phyloP scores from a whole-genome alignment of 2,888 invertebrate species.

The Drosophila macrospina region DNA sequence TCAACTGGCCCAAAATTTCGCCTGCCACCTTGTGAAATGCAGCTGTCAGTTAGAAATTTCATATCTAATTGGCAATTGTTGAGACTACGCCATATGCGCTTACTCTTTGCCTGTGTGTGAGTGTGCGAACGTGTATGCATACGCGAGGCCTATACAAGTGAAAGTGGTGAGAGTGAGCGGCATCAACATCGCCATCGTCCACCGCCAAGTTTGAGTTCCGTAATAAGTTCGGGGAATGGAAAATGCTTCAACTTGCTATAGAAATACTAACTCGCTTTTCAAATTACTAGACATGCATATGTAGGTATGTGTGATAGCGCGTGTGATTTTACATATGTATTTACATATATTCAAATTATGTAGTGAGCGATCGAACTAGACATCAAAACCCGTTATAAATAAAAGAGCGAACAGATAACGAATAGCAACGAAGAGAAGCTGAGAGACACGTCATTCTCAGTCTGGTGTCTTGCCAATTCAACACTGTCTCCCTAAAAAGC shows the following conservation, averaged over 20 bases:
- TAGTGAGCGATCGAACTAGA: constrained; percentile 35
- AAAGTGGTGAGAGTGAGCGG: constrained; percentile 73
- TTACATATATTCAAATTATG: constrained; percentile 57
- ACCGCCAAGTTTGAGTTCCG: constrained; percentile 60
- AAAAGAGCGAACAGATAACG: constrained; percentile 41
- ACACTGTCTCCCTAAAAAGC: constrained; percentile 56
- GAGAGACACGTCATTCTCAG: constrained; percentile 59
- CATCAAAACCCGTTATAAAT: constrained; percentile 70
- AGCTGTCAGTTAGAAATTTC: constrained; percentile 30
- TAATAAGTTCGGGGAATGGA: constrained; percentile 58
- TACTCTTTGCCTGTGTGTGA: constrained; percentile 19
- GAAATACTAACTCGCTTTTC: constrained; percentile 29
- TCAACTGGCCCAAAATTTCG: constrained; percentile 6
- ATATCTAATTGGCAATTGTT: constrained; percentile 62
- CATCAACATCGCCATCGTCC: constrained; percentile 34
- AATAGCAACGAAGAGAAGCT: constrained; percentile 24
- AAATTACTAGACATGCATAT: constrained; percentile 6
- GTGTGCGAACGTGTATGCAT: constrained; percentile 19
- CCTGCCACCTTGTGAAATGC: constrained; percentile 19
- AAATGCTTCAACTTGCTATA: constrained; percentile 27
- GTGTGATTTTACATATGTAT: constrained; percentile 29
- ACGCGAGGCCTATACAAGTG: constrained; percentile 45
- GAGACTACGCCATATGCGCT: constrained; percentile 57
- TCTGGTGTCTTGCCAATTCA: constrained; percentile 55
- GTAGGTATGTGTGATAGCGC: constrained; percentile 18